Evolutionary conservation across 2,888 invertebrate species (phyloP), one percentile per base, ranked within the genome.

Genomic region (Liopterus haemorrhoidalis): DNA sequence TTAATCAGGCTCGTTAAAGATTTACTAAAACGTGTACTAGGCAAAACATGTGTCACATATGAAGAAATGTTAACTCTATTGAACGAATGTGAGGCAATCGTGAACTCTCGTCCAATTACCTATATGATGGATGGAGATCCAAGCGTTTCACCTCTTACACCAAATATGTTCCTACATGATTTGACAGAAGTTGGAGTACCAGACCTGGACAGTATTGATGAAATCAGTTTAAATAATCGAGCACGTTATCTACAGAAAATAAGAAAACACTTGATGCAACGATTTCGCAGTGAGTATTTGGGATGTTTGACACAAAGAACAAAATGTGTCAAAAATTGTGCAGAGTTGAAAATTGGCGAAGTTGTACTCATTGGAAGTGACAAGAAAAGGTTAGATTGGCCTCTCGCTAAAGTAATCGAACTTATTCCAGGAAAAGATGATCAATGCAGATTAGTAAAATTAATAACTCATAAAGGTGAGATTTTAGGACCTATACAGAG

Each of bases 1-100:
- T 49, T 70, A 3, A 55, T 69, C 8, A 56, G 62, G 5, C 33
- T 63, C 5, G 24, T 68, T 4, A 70, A 71, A 49, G 43, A 46
- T 6, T 39, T 66, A 6, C 42, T 70, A 11, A 43, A 60, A 9
- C 55, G 59, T 39, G 53, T 61, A 5, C 46, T 70, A 2, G 64
- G 67, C 6, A 57, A 55, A 28, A 53, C 59, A 3, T 55, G 55
- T 19, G 24, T 48, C 32, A 39, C 52, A 51, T 51, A 52, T 49
- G 41, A 62, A 56, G 63, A 56, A n/a, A 25, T 57, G 19, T 18
- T 49, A 30, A 55, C 56, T 15, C 6, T 54, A n/a, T 6, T 57
- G 2, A 54, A 50, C 31, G 54, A 67, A 42, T 57, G 58, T 28
- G 65, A 68, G 49, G 47, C 53, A 2, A 50, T 55, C 1, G 32